Evolutionary conservation across 2,888 invertebrate species (phyloP).

Genomic region (Parnassius mnemosyne): DNA sequence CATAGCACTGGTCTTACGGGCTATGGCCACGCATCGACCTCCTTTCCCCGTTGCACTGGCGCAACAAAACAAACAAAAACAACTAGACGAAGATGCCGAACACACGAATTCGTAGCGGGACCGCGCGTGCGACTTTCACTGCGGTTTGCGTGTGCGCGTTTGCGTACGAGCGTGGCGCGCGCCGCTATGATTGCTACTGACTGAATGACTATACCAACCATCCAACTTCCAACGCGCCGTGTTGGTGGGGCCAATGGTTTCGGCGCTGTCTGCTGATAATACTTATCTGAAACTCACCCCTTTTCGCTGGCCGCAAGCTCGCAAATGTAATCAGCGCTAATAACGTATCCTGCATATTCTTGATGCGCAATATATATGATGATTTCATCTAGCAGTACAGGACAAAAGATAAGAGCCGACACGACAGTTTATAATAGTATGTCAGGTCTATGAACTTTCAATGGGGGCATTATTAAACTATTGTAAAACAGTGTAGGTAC

Average conservation of each 20-base stretch:
- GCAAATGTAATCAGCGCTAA: not conserved
- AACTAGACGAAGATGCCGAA: conserved; percentile 74
- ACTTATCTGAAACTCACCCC: conserved; percentile 58
- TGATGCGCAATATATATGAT: not conserved
- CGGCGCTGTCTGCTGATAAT: conserved; percentile 52
- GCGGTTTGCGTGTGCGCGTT: conserved; percentile 53
- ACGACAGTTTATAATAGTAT: no score
- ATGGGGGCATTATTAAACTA: no score
- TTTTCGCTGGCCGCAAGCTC: conserved; percentile 23
- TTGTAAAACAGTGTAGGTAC: no score
- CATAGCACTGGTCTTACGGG: conserved; percentile 64
- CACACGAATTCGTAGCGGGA: conserved; percentile 65
- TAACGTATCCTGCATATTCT: not conserved
- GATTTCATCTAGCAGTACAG: not conserved
- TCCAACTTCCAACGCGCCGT: conserved; percentile 22
- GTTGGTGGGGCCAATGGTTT: conserved; percentile 38
- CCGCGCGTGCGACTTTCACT: conserved; percentile 74
- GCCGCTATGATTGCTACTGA: conserved; percentile 66
- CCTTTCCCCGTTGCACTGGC: conserved; percentile 77
- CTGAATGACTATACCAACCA: conserved; percentile 33
- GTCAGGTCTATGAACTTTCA: no score
- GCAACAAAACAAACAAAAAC: conserved; percentile 72
- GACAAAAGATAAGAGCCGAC: not conserved
- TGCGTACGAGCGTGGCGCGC: conserved; percentile 65
- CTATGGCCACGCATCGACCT: conserved; percentile 68